Evolutionary conservation across 1,140 invertebrate species (phyloP).

Genomic region (Drosophila erecta): DNA sequence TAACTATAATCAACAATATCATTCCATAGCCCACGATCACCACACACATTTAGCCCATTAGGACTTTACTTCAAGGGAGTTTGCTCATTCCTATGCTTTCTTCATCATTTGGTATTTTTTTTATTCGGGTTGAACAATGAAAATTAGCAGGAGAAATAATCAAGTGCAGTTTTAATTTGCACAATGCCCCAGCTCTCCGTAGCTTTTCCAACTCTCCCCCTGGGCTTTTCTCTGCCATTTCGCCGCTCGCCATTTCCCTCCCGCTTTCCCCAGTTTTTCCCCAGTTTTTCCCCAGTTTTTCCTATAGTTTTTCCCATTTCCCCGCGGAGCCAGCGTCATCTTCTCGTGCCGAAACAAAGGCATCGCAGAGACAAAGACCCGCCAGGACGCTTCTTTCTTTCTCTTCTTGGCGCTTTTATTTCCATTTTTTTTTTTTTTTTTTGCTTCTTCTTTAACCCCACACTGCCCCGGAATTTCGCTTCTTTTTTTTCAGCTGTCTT

Average conservation of each 20-base stretch:
- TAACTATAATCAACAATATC: background rate
- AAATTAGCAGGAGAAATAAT: constrained; percentile 79
- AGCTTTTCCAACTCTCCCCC: constrained; percentile 6
- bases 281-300: no score
- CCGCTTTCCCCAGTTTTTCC: background rate
- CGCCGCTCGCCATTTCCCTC: background rate
- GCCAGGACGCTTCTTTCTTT: constrained; percentile 48
- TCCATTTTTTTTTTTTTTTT: background rate
- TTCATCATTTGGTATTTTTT: constrained; percentile 22
- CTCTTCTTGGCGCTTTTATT: constrained; percentile 9
- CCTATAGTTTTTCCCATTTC: background rate
- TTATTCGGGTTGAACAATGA: constrained; percentile 55
- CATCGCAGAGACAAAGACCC: constrained; percentile 51
- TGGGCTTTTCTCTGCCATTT: constrained; percentile 6
- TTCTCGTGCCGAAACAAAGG: constrained; percentile 54
- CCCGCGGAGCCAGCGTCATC: constrained; percentile 17
- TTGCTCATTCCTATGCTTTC: background rate
- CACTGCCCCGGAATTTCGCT: background rate
- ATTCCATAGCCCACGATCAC: background rate
- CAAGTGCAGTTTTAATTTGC: constrained; percentile 78
- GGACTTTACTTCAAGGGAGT: background rate
- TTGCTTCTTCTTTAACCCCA: background rate
- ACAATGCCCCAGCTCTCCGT: constrained; percentile 47
- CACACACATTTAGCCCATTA: background rate
- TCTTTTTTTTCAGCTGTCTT: constrained; percentile 6